A percentile compares a stretch with the other conserved stretches of the same genome.
These are phyloP conservation scores for Gymnocephalus cernua DNA, from an alignment of 2,113 vertebrate genomes.

Conservation along the genomic window DNA sequence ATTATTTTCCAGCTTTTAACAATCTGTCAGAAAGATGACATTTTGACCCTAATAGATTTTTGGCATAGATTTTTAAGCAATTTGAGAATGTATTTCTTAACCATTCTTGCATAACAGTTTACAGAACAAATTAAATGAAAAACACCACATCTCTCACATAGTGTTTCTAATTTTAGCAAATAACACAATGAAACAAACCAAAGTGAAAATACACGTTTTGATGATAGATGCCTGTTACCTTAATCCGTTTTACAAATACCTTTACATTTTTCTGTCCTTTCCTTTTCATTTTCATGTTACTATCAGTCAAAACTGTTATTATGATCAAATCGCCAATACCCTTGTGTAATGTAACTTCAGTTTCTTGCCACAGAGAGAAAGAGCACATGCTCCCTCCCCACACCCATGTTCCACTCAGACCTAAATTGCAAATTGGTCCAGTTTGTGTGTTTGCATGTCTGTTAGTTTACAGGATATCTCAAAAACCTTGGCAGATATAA, in stretches of 20 bases:
- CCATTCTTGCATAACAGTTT: neutral
- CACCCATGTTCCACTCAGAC: neutral
- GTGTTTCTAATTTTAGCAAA: neutral
- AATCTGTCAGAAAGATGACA: slow-evolving; percentile 13
- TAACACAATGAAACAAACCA: neutral
- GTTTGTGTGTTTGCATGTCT: neutral
- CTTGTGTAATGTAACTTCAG: neutral
- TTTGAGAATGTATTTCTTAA: slow-evolving; percentile 11
- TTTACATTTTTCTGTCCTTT: neutral
- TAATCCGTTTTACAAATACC: too few species aligned
- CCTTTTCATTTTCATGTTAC: neutral
- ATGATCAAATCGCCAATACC: neutral
- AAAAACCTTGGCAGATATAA: neutral
- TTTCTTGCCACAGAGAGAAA: neutral
- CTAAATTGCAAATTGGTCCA: neutral
- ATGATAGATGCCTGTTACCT: neutral
- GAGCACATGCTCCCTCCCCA: neutral
- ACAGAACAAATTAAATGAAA: neutral
- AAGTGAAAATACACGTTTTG: neutral
- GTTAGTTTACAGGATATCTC: neutral
- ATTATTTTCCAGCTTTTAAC: slow-evolving; percentile 21
- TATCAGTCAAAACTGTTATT: neutral
- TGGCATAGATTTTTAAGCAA: slow-evolving; percentile 1
- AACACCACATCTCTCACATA: neutral
- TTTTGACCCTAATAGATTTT: slow-evolving; percentile 8